A percentile compares a stretch with the other conserved stretches of the same genome.
These are phyloP conservation scores for Peromyscus eremicus DNA, from an alignment of 2,797 vertebrate genomes.

Conservation along the genomic window DNA sequence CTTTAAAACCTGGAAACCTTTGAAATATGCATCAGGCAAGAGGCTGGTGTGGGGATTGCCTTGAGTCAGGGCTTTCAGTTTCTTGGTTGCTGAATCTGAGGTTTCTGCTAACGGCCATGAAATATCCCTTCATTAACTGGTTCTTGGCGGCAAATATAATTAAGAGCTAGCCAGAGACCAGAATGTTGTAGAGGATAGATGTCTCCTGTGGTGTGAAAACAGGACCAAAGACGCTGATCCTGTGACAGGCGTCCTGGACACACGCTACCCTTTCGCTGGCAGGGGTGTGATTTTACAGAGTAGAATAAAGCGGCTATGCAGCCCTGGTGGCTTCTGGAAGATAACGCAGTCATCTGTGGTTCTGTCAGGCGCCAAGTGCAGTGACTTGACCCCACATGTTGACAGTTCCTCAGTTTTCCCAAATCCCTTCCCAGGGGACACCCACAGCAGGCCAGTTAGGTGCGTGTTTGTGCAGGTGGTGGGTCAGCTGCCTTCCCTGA, in stretches of 20 bases:
- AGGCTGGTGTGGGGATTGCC: constrained; percentile 44
- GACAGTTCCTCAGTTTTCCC: background rate
- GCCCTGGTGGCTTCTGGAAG: constrained; percentile 43
- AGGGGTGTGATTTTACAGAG: constrained; percentile 38
- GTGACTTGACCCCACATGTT: constrained; percentile 19
- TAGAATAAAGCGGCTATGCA: constrained; percentile 28
- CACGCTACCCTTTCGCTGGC: constrained; percentile 22
- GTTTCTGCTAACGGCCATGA: constrained; percentile 72
- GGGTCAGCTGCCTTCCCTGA: constrained; percentile 59
- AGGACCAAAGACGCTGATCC: constrained; percentile 72
- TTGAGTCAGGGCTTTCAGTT: constrained; percentile 77
- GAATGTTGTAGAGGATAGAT: constrained; percentile 57
- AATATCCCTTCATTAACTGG: constrained; percentile 83
- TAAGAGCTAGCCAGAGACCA: constrained; percentile 82
- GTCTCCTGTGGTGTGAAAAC: constrained; percentile 68
- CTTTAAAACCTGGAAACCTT: constrained; percentile 75
- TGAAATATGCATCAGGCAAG: constrained; percentile 78
- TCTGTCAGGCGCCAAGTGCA: background rate
- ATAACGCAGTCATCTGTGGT: background rate
- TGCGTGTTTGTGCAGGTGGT: constrained; percentile 47
- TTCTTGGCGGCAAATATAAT: constrained; percentile 84
- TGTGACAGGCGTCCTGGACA: constrained; percentile 22
- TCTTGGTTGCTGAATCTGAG: constrained; percentile 74
- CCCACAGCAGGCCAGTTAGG: background rate
- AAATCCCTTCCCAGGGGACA: background rate